phyloP scores from a whole-genome alignment of 2,797 vertebrate genomes.

The Cercopithecus petaurista region DNA sequence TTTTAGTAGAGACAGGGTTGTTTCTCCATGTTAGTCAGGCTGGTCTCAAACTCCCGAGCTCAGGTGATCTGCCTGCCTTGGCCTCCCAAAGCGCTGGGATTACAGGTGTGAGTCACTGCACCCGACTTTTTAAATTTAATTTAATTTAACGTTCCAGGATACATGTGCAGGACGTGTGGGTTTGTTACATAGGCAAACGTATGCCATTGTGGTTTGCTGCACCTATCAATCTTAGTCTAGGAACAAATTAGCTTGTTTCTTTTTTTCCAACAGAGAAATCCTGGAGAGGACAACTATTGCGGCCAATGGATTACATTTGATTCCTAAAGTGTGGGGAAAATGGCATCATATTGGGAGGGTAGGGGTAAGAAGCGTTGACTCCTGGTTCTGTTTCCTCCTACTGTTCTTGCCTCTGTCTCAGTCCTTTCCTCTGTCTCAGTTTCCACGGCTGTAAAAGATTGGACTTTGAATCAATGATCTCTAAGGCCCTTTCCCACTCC shows the following conservation, averaged over 20 bases:
- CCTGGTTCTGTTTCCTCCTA: neutral
- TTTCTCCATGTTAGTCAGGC: neutral
- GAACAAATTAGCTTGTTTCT: neutral
- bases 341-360: too few relatives aligned
- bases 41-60: neutral
- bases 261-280: neutral
- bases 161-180: neutral
- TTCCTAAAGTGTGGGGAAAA: neutral
- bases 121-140: neutral
- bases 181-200: neutral
- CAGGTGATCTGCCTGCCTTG: neutral
- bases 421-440: neutral
- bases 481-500: neutral
- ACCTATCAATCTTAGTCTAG: neutral
- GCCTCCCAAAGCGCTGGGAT: neutral
- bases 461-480: neutral
- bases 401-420: neutral
- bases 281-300: neutral
- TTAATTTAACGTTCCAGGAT: neutral
- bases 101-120: neutral
- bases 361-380: neutral
- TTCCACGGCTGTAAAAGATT: neutral
- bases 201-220: neutral
- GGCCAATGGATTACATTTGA: neutral
- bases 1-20: neutral